A percentile compares a stretch with the other conserved stretches of the same genome.
These are phyloP conservation scores for Geotrupes spiniger DNA, from an alignment of 2,888 invertebrate genomes.

Conservation along the genomic window DNA sequence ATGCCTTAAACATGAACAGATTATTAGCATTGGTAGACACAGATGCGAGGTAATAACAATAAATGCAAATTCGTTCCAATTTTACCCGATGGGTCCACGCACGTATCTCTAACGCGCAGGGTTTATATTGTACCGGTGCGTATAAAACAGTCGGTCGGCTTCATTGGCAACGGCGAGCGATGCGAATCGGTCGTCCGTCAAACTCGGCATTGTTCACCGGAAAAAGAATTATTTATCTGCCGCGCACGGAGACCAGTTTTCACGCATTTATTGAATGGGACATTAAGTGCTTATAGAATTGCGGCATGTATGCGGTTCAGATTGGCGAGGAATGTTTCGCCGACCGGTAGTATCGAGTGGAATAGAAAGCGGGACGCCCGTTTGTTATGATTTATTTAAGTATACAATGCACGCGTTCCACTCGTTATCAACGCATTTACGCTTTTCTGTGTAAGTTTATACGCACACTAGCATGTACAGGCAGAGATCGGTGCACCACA, in stretches of 20 bases:
- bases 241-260: conserved; percentile 42
- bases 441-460: conserved; percentile 6
- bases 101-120: conserved; percentile 17
- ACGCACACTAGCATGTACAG: no score
- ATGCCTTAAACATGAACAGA: no score
- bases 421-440: conserved; percentile 21
- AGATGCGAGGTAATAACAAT: no score
- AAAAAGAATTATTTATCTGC: conserved; percentile 43
- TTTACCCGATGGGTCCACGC: background rate
- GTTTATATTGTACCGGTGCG: conserved; percentile 28
- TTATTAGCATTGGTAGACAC: no score
- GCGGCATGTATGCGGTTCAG: conserved; percentile 21
- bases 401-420: conserved; percentile 25
- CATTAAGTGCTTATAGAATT: conserved; percentile 41
- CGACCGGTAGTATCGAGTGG: conserved; percentile 20
- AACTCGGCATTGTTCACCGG: conserved; percentile 38
- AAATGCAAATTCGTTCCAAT: no score
- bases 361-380: conserved; percentile 31
- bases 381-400: conserved; percentile 30
- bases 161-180: conserved; percentile 27
- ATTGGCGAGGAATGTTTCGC: conserved; percentile 22
- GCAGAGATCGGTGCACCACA: no score
- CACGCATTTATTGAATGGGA: conserved; percentile 48
- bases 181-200: conserved; percentile 36
- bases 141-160: conserved; percentile 29